These are phyloP conservation scores for Notospermus geniculatus DNA, from an alignment of 1,140 invertebrate species.

Conservation along the genomic window DNA sequence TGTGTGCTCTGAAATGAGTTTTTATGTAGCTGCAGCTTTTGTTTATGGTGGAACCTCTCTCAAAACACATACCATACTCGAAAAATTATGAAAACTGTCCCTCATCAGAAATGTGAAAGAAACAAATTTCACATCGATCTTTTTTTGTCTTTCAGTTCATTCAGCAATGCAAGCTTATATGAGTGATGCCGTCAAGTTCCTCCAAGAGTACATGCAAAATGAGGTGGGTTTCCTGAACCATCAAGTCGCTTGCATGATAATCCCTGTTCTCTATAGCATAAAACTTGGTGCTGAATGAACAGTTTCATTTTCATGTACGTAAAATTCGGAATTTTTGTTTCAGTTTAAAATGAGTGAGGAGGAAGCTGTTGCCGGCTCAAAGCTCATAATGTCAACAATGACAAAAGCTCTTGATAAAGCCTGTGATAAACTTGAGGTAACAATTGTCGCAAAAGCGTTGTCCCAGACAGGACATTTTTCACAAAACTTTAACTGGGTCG, in stretches of 20 bases:
- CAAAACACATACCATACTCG: no score
- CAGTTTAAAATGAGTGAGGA: conserved; percentile 16
- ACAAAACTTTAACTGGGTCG: background rate
- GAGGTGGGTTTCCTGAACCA: conserved; percentile 19
- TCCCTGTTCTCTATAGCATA: no score
- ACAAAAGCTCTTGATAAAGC: conserved; percentile 22
- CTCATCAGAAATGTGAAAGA: no score
- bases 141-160: conserved; percentile 24
- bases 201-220: conserved; percentile 24
- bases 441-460: background rate
- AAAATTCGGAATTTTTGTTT: conserved; percentile 4
- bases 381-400: conserved; percentile 11
- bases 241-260: no score
- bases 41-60: no score
- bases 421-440: conserved; percentile 24
- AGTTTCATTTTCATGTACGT: background rate
- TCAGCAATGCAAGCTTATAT: conserved; percentile 29
- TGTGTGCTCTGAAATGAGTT: no score
- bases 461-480: no score
- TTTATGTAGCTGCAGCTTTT: no score
- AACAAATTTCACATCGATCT: background rate
- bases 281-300: no score
- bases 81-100: no score
- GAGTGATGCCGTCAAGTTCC: conserved; percentile 25
- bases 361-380: conserved; percentile 10